Percentiles rank a stretch among this genome's conserved stretches.
Conservation (phyloP, 2,797 vertebrate genomes). For the Danionella dracula region DNA sequence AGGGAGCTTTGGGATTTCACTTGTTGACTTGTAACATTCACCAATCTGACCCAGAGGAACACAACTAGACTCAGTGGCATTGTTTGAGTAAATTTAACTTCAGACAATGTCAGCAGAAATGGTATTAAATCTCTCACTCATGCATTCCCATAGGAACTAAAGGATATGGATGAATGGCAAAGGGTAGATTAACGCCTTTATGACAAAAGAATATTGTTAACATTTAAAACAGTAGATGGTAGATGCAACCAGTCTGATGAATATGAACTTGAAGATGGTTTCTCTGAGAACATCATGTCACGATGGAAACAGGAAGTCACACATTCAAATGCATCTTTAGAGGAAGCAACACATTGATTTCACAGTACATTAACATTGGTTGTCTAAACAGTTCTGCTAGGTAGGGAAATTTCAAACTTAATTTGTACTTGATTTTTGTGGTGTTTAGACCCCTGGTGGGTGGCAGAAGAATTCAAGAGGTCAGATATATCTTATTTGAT, state of each 20-base stretch:
- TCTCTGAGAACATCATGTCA: not conserved
- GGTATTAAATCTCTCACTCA: conserved; percentile 27
- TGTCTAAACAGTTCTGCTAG: no score
- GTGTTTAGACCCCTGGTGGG: no score
- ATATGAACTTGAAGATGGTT: not conserved
- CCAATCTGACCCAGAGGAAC: not conserved
- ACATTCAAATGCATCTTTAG: not conserved
- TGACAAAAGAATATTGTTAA: not conserved
- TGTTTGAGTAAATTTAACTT: not conserved
- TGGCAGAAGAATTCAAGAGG: no score
- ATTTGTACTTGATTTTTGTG: no score
- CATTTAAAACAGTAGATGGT: not conserved
- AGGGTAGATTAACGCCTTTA: not conserved
- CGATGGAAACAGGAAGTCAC: not conserved
- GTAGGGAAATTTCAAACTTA: no score
- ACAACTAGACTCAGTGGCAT: not conserved
- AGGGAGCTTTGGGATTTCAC: conserved; percentile 1
- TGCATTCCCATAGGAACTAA: not conserved
- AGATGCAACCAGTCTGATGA: no score
- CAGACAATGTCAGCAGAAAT: not conserved
- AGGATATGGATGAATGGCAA: not conserved
- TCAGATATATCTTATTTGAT: no score
- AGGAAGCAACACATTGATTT: not conserved
- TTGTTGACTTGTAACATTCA: conserved; percentile 20
- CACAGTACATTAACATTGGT: no score